phyloP scores from a whole-genome alignment of 2,113 vertebrate species.

The Python bivittatus region DNA sequence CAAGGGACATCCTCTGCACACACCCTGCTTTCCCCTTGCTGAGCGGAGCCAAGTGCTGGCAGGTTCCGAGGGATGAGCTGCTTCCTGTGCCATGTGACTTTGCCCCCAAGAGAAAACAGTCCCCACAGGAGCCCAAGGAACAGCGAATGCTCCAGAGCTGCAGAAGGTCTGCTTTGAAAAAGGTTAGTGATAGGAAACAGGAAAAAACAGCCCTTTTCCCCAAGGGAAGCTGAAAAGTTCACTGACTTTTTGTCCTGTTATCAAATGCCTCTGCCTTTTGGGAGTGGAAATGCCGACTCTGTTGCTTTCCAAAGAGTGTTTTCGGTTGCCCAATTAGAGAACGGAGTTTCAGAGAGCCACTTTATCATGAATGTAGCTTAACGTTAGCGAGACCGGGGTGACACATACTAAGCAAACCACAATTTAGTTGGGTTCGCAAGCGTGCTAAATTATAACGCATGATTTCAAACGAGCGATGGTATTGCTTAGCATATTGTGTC shows the following conservation, averaged over 20 bases:
- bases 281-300: too few relatives aligned
- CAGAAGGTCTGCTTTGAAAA: not conserved
- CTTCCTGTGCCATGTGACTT: not conserved
- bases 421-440: too few relatives aligned
- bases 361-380: not conserved
- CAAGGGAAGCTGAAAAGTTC: not conserved
- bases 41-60: not conserved
- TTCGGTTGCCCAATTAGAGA: not conserved
- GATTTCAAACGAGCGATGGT: too few relatives aligned
- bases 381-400: not conserved
- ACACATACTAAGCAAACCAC: too few relatives aligned
- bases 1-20: too few relatives aligned
- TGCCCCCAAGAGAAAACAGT: not conserved
- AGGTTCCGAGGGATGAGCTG: not conserved
- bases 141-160: not conserved
- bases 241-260: too few relatives aligned
- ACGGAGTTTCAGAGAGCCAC: not conserved
- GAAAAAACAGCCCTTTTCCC: not conserved
- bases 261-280: not conserved
- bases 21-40: not conserved
- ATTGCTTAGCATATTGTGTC: too few relatives aligned
- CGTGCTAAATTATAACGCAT: too few relatives aligned
- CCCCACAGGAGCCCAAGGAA: not conserved
- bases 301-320: not conserved
- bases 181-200: not conserved